Base-by-base conservation (phyloP, 2,888 invertebrate species). In the Hydraecia micacea region DNA sequence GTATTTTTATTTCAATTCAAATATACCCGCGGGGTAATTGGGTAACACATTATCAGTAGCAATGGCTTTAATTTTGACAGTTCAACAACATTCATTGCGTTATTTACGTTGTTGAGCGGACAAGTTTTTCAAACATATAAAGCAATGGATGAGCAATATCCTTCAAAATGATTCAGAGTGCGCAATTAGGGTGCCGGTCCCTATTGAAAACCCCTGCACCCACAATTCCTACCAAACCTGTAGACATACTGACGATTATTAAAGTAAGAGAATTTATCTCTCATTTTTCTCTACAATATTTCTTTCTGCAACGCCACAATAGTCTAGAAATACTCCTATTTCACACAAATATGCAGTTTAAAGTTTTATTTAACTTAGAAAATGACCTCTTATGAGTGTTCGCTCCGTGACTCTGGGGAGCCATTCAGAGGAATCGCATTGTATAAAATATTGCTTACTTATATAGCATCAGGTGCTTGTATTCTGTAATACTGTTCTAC, bases 391-490 rank as follows among this genome's bases (percentile, higher is more conserved):
- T 74, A 63, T 67, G 68, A 70, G 73, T 67, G 68, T 70, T 67
- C n/a, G 62, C 70, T 42, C 60, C 28, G 63, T 42, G 21, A 28
- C 75, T 77, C 86, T 11, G 1, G 88, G 66, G 86, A 74, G 73
- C 55, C 32, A 82, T 86, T 76, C 62, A 49, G 68, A 36, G 69
- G 72, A 82, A 86, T 79, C 46, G 77, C 66, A 74, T 86, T 82
- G 79, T 82, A 82, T 81, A 77, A 85, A 86, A 86, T 77, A 85
- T 85, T 75, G 52, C 79, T 55, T 62, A 77, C 79, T 55, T 62
- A 77, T 58, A 58, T 21, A 65, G 67, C 63, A 74, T 80, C 67
- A 87, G 68, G 80, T 87, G 28, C 49, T 62, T 72, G 42, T 58
- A 21, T 65, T 66, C 36, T 58, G 63, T 71, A 21, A 49, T 32